Base-by-base conservation (phyloP, 2,113 vertebrate genomes). In the Delphinapterus leucas region DNA sequence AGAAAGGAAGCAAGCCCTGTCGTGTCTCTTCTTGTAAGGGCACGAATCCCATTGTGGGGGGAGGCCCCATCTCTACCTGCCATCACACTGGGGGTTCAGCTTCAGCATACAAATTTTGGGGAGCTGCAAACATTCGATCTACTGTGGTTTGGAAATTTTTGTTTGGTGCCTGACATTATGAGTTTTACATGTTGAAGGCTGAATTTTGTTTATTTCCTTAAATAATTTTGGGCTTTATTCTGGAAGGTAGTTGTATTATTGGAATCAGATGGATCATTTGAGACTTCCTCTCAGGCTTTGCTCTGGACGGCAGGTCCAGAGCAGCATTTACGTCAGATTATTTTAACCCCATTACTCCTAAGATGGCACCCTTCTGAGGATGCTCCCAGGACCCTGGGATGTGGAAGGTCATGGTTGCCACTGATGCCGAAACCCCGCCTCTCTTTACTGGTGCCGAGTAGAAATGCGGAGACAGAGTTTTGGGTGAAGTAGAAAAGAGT, bases 311-410 rank as follows among this genome's bases (percentile, higher is more conserved):
- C 26, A 25, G 26, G 33, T 6, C 15, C 15, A 1, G 77, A 33
- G 77, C 53, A 41, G 28, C 20, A 0, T 6, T 28, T 11, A 12
- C 2, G 38, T 5, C 0, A 8, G 73, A 2, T n/a, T 10, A 2
- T 1, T 7, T 31, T 20, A 11, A 67, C 3, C 2, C 6, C 17
- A 0, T 18, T 8, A 0, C 20, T 11, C 31, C 58, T 11, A 0
- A 2, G 7, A 6, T 2, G 3, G 10, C 2, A 0, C 15, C 17
- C 61, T 49, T 41, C 65, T 1, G 33, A 77, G 85, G 55, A 36
- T 1, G 47, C 26, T 2, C 21, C 41, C n/a, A 1, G 2, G 14
- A n/a, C 23, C 9, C 9, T 9, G 18, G 6, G 60, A 18, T 20
- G 6, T 3, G 17, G 28, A 18, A 33, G 13, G 60, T 28, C 3